Percentiles rank a stretch among this genome's conserved stretches.
phyloP scores from a whole-genome alignment of 35 echinoderm and acorn worm species.

The Holothuria glaberrima region DNA sequence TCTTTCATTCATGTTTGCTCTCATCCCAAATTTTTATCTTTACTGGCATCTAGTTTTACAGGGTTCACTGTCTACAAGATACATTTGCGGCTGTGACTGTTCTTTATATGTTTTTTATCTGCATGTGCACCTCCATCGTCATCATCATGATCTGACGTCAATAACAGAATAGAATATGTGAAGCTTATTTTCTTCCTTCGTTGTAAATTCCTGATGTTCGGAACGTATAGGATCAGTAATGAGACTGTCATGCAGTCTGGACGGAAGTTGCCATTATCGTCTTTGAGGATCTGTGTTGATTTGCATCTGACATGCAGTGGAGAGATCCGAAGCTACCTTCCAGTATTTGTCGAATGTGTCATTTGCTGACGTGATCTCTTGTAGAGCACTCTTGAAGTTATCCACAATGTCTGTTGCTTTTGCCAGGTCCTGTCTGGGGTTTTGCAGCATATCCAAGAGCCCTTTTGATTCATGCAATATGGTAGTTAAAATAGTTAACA shows the following conservation, averaged over 20 bases:
- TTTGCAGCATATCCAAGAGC: slow-evolving; percentile 51
- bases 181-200: neutral
- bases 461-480: slow-evolving; percentile 49
- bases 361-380: slow-evolving; percentile 20
- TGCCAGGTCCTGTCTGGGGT: slow-evolving; percentile 35
- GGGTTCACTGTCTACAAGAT: too few species aligned
- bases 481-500: slow-evolving; percentile 50
- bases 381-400: slow-evolving; percentile 33
- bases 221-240: slow-evolving; percentile 7
- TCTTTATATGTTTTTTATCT: too few species aligned
- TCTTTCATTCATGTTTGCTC: too few species aligned
- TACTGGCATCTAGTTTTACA: too few species aligned
- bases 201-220: slow-evolving; percentile 10
- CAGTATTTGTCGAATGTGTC: slow-evolving; percentile 29
- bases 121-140: too few species aligned
- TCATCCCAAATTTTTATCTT: too few species aligned
- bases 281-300: slow-evolving; percentile 27
- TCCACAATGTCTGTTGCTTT: slow-evolving; percentile 50
- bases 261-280: slow-evolving; percentile 8
- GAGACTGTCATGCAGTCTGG: slow-evolving; percentile 18
- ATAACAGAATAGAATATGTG: too few species aligned
- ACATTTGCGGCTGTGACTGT: too few species aligned
- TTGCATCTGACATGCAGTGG: slow-evolving; percentile 2
- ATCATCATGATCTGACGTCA: too few species aligned
- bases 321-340: slow-evolving; percentile 13